Percentiles rank a stretch among this genome's conserved stretches.
phyloP scores from a whole-genome alignment of 2,888 invertebrate species.

The Mythimna impura region DNA sequence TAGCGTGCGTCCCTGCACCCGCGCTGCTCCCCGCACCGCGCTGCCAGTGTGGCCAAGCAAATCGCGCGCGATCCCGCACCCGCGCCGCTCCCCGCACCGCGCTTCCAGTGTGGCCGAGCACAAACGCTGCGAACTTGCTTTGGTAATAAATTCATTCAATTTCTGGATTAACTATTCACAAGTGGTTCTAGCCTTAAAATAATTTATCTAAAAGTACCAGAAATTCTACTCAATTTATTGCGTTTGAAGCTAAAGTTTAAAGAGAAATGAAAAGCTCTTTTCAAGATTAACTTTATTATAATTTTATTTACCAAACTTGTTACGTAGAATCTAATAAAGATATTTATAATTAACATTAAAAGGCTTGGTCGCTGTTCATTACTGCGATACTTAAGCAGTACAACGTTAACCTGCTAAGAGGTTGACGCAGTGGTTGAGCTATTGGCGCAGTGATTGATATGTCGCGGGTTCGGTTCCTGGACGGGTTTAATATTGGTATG shows the following conservation, averaged over 20 bases:
- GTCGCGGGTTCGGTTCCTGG: too few relatives aligned
- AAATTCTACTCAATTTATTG: conserved; percentile 5
- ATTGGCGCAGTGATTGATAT: too few relatives aligned
- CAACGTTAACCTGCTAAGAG: conserved; percentile 40
- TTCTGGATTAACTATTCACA: conserved; percentile 13
- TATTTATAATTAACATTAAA: conserved; percentile 38
- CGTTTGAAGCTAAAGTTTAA: conserved; percentile 15
- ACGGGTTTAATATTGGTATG: too few relatives aligned
- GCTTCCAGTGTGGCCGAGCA: too few relatives aligned
- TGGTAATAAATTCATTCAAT: conserved; percentile 18
- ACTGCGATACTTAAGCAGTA: conserved; percentile 16
- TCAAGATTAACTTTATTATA: conserved; percentile 16
- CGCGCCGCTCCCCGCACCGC: too few relatives aligned
- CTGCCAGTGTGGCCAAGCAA: too few relatives aligned
- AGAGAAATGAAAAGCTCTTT: conserved; percentile 31
- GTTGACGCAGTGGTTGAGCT: too few relatives aligned
- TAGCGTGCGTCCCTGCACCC: too few relatives aligned
- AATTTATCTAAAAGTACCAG: conserved; percentile 19
- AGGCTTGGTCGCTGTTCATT: conserved; percentile 20
- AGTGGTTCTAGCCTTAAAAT: conserved; percentile 9
- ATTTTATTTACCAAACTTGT: conserved; percentile 18
- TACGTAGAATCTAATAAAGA: conserved; percentile 34
- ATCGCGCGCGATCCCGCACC: too few relatives aligned
- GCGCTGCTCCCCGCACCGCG: too few relatives aligned
- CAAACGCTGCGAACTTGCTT: background rate